Evolutionary conservation across 2,888 invertebrate species (phyloP).

Genomic region (Nycteola revayana): DNA sequence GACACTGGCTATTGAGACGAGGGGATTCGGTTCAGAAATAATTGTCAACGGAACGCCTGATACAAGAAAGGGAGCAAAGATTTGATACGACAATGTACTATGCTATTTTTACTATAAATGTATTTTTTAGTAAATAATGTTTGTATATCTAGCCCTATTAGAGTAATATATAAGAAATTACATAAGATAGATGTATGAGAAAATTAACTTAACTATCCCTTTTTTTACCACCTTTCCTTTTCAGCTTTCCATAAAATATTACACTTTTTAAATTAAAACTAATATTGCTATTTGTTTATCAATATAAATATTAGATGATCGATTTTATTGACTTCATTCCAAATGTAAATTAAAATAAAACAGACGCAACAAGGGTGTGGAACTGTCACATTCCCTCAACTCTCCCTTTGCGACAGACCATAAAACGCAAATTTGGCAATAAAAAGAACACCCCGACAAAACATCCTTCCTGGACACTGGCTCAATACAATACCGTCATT

Average conservation of each 20-base stretch:
- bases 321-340: constrained; percentile 34
- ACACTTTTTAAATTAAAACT: too few relatives aligned
- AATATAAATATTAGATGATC: too few relatives aligned
- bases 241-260: too few relatives aligned
- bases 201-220: too few relatives aligned
- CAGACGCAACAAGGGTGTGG: constrained; percentile 54
- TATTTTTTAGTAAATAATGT: too few relatives aligned
- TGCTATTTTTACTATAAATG: too few relatives aligned
- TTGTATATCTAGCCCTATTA: too few relatives aligned
- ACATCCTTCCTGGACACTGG: constrained; percentile 80
- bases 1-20: constrained; percentile 70
- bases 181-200: too few relatives aligned
- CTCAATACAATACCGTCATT: constrained; percentile 77
- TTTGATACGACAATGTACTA: not conserved
- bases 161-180: not conserved
- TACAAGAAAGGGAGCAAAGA: constrained; percentile 21
- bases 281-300: too few relatives aligned
- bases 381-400: constrained; percentile 67
- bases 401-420: constrained; percentile 68
- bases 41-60: constrained; percentile 50
- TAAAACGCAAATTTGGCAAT: constrained; percentile 81
- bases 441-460: constrained; percentile 76
- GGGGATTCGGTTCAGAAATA: constrained; percentile 57
- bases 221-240: too few relatives aligned
- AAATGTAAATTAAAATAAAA: constrained; percentile 42